Evolutionary conservation across 2,797 vertebrate genomes (phyloP).

Genomic region (Clarias pachynema): DNA sequence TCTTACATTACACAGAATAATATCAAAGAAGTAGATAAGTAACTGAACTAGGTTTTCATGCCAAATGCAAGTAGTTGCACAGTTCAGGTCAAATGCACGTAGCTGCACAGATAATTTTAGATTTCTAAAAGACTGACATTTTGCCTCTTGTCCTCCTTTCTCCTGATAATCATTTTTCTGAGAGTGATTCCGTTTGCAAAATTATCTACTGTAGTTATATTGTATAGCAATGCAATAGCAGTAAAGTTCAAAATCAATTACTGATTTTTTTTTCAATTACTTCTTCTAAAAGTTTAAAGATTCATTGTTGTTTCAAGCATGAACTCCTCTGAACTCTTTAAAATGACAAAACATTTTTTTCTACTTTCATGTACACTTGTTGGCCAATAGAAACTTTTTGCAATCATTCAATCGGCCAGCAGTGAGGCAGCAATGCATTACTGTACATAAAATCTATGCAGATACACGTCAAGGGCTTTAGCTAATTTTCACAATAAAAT

Average conservation of each 20-base stretch:
- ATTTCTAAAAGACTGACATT: conserved; percentile 11
- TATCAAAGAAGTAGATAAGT: conserved; percentile 43
- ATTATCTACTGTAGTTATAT: neutral
- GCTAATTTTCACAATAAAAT: neutral
- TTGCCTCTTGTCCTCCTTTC: neutral
- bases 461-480: neutral
- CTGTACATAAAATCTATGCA: neutral
- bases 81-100: neutral
- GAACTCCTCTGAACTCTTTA: neutral
- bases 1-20: conserved; percentile 25
- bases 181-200: neutral
- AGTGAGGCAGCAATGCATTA: no score
- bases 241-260: neutral
- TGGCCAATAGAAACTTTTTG: neutral
- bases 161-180: neutral
- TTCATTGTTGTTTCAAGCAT: neutral
- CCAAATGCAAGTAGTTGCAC: neutral
- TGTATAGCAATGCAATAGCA: neutral
- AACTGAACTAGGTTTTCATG: conserved; percentile 17
- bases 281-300: neutral
- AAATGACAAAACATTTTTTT: neutral
- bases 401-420: neutral
- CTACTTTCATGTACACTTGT: neutral
- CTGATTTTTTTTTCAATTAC: neutral
- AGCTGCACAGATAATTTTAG: neutral